Evolutionary conservation across 2,888 invertebrate genomes (phyloP), one percentile per base, ranked within the genome.

Genomic region (Mythimna lalbum): DNA sequence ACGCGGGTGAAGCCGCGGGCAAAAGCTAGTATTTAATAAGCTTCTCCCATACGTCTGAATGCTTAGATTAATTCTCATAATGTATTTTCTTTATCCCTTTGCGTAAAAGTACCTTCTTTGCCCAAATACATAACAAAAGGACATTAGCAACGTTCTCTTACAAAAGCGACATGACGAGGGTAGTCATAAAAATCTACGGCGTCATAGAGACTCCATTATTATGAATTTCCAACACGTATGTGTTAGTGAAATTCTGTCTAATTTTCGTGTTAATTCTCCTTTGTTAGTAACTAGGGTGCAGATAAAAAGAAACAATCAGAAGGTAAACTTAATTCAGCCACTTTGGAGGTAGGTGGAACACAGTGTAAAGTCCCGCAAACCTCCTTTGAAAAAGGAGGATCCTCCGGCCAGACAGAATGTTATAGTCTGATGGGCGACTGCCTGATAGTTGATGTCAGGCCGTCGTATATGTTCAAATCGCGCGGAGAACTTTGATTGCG

Each of bases 241-340:
- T 53, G 49, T 70, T 83, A 59, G 55, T 63, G 52, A 65, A 81
- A 73, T 68, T 63, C 12, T 43, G 60, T 69, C 31, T 67, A 68
- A 75, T 82, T 72, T 65, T 64, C 73, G 60, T 69, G 53, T 73
- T 81, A 71, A 76, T 70, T 73, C n/a, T 53, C 55, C 59, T 81
- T 83, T 81, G 84, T 78, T 50, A 63, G 17, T 66, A 49, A 65
- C 52, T 63, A 36, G 55, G 43, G 17, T 49, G 27, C 23, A 31
- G 21, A 12, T 17, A 70, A 43, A 17, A 36, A 19, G 0, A n/a
- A 14, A 10, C 4, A 23, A n/a, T 1, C 78, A 78, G 78, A 78
- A 78, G 49, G 9, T 23, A 27, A 4, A 27, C 21, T 70, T 14
- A 7, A 14, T 55, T n/a, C n/a, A 17, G 52, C 5, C n/a, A n/a